These are phyloP conservation scores for Leptopilina syphax DNA, from an alignment of 2,888 invertebrate genomes.

Conservation along the genomic window DNA sequence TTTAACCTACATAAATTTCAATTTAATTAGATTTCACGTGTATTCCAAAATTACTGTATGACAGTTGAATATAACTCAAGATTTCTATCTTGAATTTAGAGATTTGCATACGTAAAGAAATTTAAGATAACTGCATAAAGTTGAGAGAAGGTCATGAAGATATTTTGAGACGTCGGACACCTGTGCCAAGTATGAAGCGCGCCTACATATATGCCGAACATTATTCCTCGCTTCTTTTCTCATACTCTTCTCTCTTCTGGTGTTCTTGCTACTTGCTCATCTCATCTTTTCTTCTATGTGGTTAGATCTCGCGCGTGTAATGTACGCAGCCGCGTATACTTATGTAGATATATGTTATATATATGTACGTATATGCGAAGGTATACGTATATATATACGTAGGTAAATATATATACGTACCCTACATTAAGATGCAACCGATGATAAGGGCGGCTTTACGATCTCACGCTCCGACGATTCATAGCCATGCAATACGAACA, in stretches of 20 bases:
- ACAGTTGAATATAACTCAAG: not conserved
- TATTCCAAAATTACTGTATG: no score
- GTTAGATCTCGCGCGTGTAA: conserved; percentile 57
- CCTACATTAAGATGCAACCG: conserved; percentile 74
- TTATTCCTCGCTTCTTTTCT: conserved; percentile 17
- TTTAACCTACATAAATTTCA: no score
- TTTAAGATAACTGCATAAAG: conserved; percentile 65
- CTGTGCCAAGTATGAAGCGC: conserved; percentile 63
- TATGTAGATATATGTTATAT: conserved; percentile 61
- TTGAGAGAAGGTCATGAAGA: conserved; percentile 70
- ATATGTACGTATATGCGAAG: conserved; percentile 40
- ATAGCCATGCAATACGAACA: conserved; percentile 72
- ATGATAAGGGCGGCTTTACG: conserved; percentile 75
- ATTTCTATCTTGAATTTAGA: not conserved
- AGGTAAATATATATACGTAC: conserved; percentile 56
- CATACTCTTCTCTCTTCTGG: conserved; percentile 15
- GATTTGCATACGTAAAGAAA: conserved; percentile 51
- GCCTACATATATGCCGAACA: conserved; percentile 7
- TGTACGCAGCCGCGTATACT: conserved; percentile 59
- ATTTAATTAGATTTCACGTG: no score
- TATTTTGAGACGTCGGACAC: conserved; percentile 73
- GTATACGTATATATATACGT: conserved; percentile 61
- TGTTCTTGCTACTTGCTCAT: conserved; percentile 27
- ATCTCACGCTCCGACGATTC: conserved; percentile 76
- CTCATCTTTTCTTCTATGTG: conserved; percentile 54